Conservation (phyloP, 2,113 vertebrate genomes). For the Hymenochirus boettgeri region DNA sequence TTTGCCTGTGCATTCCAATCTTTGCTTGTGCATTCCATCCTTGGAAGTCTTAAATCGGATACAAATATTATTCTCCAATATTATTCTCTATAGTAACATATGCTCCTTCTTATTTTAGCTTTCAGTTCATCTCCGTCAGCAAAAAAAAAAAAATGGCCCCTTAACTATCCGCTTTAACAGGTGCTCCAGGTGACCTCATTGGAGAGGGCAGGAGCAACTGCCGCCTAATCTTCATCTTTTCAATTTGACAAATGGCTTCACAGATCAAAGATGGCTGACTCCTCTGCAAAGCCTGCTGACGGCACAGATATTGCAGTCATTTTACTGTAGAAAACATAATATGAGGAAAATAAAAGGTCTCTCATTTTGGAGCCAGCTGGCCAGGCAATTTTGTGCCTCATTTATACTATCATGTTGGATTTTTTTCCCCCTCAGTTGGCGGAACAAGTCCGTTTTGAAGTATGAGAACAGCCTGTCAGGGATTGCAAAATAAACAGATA, state of each 20-base stretch:
- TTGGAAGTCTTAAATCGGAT: background rate
- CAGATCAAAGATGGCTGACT: constrained; percentile 36
- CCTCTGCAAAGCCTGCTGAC: constrained; percentile 11
- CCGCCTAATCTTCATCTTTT: background rate
- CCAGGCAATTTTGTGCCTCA: background rate
- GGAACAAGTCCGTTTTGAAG: background rate
- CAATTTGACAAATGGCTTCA: constrained; percentile 29
- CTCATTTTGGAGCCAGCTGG: constrained; percentile 25
- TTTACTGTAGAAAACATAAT: background rate
- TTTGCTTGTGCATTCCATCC: too few species aligned
- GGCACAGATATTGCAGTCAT: constrained; percentile 11
- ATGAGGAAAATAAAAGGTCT: constrained; percentile 1
- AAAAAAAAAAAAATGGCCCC: background rate
- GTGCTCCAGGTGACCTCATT: constrained; percentile 4
- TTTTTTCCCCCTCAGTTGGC: constrained; percentile 7
- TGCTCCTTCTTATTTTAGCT: background rate
- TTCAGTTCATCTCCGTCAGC: constrained; percentile 8
- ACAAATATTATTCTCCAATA: background rate
- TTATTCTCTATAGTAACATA: too few species aligned
- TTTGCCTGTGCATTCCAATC: too few species aligned
- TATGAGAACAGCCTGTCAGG: background rate
- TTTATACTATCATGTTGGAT: constrained; percentile 4
- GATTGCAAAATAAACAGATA: background rate
- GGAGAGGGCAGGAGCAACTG: background rate
- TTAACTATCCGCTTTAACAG: background rate